These are phyloP conservation scores for Callipepla squamata DNA, from an alignment of 2,113 vertebrate species.

Conservation along the genomic window DNA sequence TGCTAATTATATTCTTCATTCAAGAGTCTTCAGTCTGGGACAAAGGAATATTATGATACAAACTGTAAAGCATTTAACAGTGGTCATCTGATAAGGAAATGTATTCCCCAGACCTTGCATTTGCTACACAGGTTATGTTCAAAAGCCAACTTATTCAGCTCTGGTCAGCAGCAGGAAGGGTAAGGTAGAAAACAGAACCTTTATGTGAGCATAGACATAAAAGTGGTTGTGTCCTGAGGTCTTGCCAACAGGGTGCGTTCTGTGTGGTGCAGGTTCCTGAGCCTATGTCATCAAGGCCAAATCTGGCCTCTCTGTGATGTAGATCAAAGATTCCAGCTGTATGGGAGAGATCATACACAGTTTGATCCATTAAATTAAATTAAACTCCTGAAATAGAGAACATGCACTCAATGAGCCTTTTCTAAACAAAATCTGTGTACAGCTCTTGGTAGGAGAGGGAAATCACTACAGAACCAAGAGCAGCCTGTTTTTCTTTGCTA, in stretches of 20 bases:
- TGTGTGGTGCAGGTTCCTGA: background rate
- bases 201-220: background rate
- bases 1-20: conserved; percentile 27
- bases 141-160: background rate
- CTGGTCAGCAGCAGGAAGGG: background rate
- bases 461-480: background rate
- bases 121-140: background rate
- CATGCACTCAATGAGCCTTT: background rate
- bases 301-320: background rate
- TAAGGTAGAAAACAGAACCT: background rate
- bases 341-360: accelerated
- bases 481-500: background rate
- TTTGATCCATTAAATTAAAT: background rate
- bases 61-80: background rate
- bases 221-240: background rate
- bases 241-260: background rate
- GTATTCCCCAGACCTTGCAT: background rate
- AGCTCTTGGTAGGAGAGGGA: background rate
- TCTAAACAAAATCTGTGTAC: background rate
- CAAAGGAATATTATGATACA: conserved; percentile 22
- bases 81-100: background rate
- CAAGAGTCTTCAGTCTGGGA: background rate
- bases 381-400: background rate
- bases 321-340: background rate
- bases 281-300: background rate